Percentiles rank a stretch among this genome's conserved stretches.
Evolutionary conservation across 2,113 vertebrate genomes (phyloP).

Genomic region (Phrynocephalus versicolor): DNA sequence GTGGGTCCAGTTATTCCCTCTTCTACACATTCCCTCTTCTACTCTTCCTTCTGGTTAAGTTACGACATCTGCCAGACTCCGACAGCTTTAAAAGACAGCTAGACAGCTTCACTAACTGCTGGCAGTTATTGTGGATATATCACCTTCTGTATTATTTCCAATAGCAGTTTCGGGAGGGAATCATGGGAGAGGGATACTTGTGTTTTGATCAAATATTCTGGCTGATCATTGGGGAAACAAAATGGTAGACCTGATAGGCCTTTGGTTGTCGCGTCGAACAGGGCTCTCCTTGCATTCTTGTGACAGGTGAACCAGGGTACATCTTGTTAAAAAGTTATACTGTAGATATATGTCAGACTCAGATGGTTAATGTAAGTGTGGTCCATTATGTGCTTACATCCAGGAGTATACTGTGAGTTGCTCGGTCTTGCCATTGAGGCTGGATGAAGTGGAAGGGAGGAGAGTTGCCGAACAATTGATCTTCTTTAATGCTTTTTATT

Average conservation of each 20-base stretch:
- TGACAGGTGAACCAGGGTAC: background rate
- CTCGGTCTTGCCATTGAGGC: background rate
- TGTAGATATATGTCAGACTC: background rate
- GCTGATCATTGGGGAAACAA: background rate
- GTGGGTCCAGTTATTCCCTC: too few species aligned
- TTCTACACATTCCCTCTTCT: too few species aligned
- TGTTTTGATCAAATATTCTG: too few species aligned
- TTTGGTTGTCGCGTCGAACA: background rate
- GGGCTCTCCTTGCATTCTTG: background rate
- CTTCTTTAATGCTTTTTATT: background rate
- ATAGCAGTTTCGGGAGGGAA: background rate
- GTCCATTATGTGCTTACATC: background rate
- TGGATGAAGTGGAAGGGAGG: background rate
- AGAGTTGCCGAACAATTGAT: background rate
- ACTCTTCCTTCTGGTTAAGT: too few species aligned
- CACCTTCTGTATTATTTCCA: background rate
- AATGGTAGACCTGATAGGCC: background rate
- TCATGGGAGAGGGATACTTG: background rate
- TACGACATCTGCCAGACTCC: background rate
- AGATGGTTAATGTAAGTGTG: background rate
- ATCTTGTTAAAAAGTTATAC: background rate
- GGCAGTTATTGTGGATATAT: background rate
- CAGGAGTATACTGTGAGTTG: background rate
- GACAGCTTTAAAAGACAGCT: background rate
- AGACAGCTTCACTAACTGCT: background rate